Evolutionary conservation across 2,797 vertebrate species (phyloP).

Genomic region (Lycodopsis pacificus): DNA sequence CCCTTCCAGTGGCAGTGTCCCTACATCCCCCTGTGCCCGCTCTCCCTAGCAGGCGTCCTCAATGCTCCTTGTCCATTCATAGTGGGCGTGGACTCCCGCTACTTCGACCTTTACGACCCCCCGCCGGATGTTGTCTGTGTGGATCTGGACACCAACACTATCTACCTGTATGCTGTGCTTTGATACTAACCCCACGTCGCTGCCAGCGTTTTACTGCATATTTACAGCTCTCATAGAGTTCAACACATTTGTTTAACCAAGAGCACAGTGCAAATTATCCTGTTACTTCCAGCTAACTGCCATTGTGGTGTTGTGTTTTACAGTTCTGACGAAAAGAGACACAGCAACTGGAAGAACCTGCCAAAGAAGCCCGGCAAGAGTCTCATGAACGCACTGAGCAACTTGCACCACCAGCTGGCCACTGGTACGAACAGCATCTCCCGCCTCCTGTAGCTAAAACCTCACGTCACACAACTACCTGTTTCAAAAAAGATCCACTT

Average conservation of each 20-base stretch:
- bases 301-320: conserved; percentile 33
- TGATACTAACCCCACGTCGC: neutral
- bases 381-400: conserved; percentile 89
- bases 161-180: conserved; percentile 90
- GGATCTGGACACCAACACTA: conserved; percentile 98
- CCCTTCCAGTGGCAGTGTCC: conserved; percentile 99
- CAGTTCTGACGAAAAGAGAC: conserved; percentile 97
- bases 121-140: conserved; percentile 97
- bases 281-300: conserved; percentile 18
- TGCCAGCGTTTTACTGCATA: too few relatives aligned
- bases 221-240: neutral
- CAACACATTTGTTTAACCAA: neutral
- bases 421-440: conserved; percentile 81
- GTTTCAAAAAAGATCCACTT: neutral
- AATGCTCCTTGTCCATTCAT: conserved; percentile 97
- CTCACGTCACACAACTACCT: too few relatives aligned
- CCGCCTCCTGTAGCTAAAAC: neutral
- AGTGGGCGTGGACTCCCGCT: conserved; percentile 98
- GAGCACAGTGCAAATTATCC: neutral
- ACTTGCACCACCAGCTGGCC: conserved; percentile 90
- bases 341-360: conserved; percentile 94
- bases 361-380: conserved; percentile 97
- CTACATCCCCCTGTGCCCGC: conserved; percentile 97
- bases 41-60: conserved; percentile 94
- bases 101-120: conserved; percentile 98